A percentile compares a stretch with the other conserved stretches of the same genome.
Conservation (phyloP, 2,888 invertebrate genomes). For the Rhamphomyia laevipes region DNA sequence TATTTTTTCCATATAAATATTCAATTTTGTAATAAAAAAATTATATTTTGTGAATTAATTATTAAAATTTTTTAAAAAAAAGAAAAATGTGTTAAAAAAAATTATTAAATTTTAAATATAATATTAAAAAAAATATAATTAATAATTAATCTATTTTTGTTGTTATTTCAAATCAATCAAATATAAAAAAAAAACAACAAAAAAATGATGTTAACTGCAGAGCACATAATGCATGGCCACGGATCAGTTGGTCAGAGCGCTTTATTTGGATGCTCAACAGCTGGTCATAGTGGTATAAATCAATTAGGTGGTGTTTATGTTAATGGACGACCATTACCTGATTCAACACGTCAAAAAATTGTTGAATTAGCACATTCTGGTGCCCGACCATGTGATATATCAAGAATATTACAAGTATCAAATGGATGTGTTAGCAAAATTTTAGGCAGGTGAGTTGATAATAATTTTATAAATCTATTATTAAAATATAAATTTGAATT, state of each 20-base stretch:
- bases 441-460: slow-evolving; percentile 69
- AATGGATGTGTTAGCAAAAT: slow-evolving; percentile 99
- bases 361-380: slow-evolving; percentile 97
- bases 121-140: too few relatives aligned
- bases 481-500: too few relatives aligned
- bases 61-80: not conserved
- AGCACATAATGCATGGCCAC: slow-evolving; percentile 57
- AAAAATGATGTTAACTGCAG: slow-evolving; percentile 39
- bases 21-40: slow-evolving; percentile 5
- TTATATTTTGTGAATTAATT: not conserved
- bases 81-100: slow-evolving; percentile 5
- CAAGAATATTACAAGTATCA: slow-evolving; percentile 94
- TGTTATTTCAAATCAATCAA: too few relatives aligned
- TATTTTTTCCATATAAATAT: too few relatives aligned
- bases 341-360: slow-evolving; percentile 96
- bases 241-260: slow-evolving; percentile 56
- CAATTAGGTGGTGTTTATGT: slow-evolving; percentile 99
- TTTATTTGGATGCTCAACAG: slow-evolving; percentile 74
- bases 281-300: slow-evolving; percentile 97
- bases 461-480: not conserved
- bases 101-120: too few relatives aligned
- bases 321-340: slow-evolving; percentile 94
- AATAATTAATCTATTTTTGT: too few relatives aligned
- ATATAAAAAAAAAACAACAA: not conserved
- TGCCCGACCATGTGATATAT: slow-evolving; percentile 97